Percentiles rank a stretch among this genome's conserved stretches.
phyloP scores from a whole-genome alignment of 2,888 invertebrate genomes.

The Plusia festucae region DNA sequence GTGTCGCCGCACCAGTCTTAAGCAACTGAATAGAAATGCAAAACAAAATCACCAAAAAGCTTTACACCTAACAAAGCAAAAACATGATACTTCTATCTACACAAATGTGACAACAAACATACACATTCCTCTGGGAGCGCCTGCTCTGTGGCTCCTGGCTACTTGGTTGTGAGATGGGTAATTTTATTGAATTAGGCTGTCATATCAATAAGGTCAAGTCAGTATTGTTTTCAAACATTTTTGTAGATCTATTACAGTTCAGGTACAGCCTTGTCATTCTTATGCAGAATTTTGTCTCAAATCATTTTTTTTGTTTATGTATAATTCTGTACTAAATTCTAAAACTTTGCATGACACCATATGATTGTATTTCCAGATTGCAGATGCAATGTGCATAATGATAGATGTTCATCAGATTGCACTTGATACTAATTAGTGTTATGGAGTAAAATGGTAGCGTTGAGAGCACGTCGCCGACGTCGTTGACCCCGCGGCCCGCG shows the following conservation, averaged over 20 bases:
- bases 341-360: too few relatives aligned
- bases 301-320: too few relatives aligned
- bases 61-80: conserved; percentile 20
- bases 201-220: too few relatives aligned
- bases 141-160: not conserved
- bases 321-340: too few relatives aligned
- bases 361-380: not conserved
- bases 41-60: conserved; percentile 63
- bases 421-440: conserved; percentile 21
- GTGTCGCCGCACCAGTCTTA: conserved; percentile 67
- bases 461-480: conserved; percentile 41
- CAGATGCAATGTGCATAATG: not conserved
- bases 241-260: too few relatives aligned
- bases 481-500: conserved; percentile 54
- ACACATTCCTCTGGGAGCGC: not conserved
- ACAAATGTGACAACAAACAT: not conserved
- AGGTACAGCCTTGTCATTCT: not conserved
- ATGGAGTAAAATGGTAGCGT: conserved; percentile 16
- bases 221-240: too few relatives aligned
- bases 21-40: conserved; percentile 72
- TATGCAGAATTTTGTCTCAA: not conserved
- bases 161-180: not conserved
- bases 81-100: not conserved
- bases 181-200: too few relatives aligned
- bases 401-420: not conserved